Conservation (phyloP, 2,797 vertebrate genomes). For the Champsocephalus gunnari region DNA sequence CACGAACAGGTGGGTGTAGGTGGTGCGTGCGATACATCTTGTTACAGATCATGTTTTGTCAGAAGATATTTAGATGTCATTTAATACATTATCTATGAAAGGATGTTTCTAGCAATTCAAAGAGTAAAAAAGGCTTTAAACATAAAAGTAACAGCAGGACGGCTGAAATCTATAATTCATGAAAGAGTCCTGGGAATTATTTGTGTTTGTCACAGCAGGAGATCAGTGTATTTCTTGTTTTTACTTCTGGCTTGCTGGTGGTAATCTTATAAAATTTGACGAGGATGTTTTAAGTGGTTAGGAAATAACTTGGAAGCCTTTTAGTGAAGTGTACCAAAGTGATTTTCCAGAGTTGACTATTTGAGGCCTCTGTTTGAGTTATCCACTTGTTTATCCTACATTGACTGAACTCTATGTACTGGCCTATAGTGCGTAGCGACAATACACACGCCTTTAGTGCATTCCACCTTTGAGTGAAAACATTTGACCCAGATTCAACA, state of each 20-base stretch:
- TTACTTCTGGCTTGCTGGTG: neutral
- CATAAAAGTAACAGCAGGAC: constrained; percentile 1
- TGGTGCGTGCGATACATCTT: constrained; percentile 1
- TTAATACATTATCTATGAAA: constrained; percentile 11
- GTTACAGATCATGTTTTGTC: constrained; percentile 28
- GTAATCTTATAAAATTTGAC: neutral
- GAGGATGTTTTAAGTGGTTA: neutral
- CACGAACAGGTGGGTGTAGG: constrained; percentile 77
- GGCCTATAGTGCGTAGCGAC: neutral
- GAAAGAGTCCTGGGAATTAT: constrained; percentile 20
- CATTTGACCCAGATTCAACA: neutral
- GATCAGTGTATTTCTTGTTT: constrained; percentile 12
- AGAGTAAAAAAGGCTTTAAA: constrained; percentile 9
- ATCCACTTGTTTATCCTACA: neutral
- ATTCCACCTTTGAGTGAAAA: neutral
- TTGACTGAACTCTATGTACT: neutral
- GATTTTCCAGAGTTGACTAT: neutral
- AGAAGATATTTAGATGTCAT: constrained; percentile 20
- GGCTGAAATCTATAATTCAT: constrained; percentile 15
- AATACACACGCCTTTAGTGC: neutral
- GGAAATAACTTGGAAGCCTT: neutral
- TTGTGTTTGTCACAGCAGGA: constrained; percentile 44
- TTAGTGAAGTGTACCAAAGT: constrained; percentile 7
- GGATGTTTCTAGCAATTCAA: neutral
- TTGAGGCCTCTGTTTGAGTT: neutral